Conservation (phyloP, 2,888 invertebrate species). For the Schizaphis graminum region DNA sequence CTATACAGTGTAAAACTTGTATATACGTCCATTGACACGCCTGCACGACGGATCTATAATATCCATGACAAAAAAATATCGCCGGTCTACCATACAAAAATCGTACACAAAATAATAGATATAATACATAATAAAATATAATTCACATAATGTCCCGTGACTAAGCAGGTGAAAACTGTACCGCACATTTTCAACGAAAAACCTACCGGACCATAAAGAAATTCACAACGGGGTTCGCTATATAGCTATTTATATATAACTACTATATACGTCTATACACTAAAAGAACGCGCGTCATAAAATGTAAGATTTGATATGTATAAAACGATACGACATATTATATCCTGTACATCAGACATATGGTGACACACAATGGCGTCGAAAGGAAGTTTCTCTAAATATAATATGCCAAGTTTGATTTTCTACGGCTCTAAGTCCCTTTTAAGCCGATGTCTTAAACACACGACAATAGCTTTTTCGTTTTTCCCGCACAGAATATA, state of each 20-base stretch:
- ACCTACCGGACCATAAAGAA: constrained; percentile 54
- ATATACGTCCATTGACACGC: constrained; percentile 45
- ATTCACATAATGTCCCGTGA: constrained; percentile 59
- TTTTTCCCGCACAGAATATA: not conserved
- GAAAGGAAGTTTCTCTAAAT: not conserved
- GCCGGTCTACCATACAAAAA: not conserved
- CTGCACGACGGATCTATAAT: constrained; percentile 29
- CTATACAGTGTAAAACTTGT: not conserved
- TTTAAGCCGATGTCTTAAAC: not conserved
- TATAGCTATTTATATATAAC: not conserved
- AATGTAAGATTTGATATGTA: not conserved
- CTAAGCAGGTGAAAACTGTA: constrained; percentile 60
- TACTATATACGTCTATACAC: no score
- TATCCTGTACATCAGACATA: not conserved
- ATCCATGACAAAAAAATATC: constrained; percentile 30
- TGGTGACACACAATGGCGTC: not conserved
- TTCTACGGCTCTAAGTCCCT: not conserved
- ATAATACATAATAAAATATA: constrained; percentile 33
- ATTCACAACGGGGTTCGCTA: not conserved
- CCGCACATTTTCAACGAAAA: constrained; percentile 29
- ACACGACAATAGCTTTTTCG: constrained; percentile 9
- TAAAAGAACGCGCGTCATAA: not conserved
- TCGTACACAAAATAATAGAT: constrained; percentile 15
- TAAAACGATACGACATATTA: constrained; percentile 5
- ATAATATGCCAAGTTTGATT: not conserved